A percentile compares a stretch with the other conserved stretches of the same genome.
Conservation (phyloP, 2,113 vertebrate species). For the Mastomys natalensis region DNA sequence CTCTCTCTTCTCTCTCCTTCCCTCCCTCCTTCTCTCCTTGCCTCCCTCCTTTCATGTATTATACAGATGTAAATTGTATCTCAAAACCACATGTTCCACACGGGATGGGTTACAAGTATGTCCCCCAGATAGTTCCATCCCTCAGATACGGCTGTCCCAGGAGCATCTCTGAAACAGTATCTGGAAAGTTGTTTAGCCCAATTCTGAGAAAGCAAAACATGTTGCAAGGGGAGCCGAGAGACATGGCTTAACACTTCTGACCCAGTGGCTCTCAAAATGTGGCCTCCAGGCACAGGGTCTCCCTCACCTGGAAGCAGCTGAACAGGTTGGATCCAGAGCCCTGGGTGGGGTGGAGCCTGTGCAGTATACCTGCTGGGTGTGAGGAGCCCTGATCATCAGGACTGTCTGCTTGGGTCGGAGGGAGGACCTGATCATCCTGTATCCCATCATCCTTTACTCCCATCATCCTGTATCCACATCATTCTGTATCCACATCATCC, state of each 20-base stretch:
- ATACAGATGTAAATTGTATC: not conserved
- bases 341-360: not conserved
- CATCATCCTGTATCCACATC: too few species aligned
- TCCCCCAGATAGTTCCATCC: slow-evolving; percentile 6
- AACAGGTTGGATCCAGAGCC: not conserved
- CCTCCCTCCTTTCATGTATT: not conserved
- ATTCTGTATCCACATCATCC: too few species aligned
- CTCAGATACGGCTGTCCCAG: slow-evolving; percentile 57
- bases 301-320: not conserved
- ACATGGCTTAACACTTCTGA: not conserved
- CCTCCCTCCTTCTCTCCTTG: not conserved
- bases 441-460: too few species aligned
- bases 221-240: not conserved
- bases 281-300: not conserved
- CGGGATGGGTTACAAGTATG: slow-evolving; percentile 27
- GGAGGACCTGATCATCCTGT: not conserved
- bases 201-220: slow-evolving; percentile 40
- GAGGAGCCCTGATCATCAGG: not conserved
- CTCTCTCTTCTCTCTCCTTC: accelerated
- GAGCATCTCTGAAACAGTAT: slow-evolving; percentile 63
- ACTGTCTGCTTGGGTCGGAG: not conserved
- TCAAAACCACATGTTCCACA: slow-evolving; percentile 25
- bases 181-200: slow-evolving; percentile 43
- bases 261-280: not conserved
- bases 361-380: too few species aligned